Percentiles rank a stretch among this genome's conserved stretches.
Conservation (phyloP, 2,888 invertebrate species). For the Drosophila bunnanda region DNA sequence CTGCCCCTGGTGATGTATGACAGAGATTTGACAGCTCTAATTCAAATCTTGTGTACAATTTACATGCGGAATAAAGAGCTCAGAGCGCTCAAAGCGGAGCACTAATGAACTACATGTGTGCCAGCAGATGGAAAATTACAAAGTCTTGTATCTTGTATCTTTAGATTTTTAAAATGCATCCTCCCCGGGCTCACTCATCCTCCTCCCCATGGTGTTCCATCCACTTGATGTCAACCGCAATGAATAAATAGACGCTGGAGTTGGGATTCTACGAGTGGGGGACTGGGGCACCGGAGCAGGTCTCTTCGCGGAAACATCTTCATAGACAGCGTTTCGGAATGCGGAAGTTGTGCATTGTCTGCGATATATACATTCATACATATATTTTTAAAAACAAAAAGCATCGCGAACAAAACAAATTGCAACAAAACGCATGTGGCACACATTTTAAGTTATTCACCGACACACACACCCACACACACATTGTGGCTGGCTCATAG, state of each 20-base stretch:
- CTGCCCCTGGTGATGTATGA: conserved; percentile 57
- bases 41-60: conserved; percentile 76
- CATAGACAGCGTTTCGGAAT: conserved; percentile 36
- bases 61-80: conserved; percentile 54
- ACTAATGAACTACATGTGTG: conserved; percentile 79
- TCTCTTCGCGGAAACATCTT: conserved; percentile 39
- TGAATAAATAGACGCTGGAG: conserved; percentile 53
- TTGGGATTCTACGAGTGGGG: conserved; percentile 19
- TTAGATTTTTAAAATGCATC: conserved; percentile 53
- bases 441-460: conserved; percentile 62
- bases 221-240: conserved; percentile 68
- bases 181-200: not conserved
- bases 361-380: conserved; percentile 34
- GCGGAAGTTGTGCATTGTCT: conserved; percentile 74
- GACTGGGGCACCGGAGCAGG: conserved; percentile 31
- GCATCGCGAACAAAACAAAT: conserved; percentile 30
- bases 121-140: conserved; percentile 74
- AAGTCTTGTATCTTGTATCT: conserved; percentile 65
- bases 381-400: conserved; percentile 67
- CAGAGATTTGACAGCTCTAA: conserved; percentile 78
- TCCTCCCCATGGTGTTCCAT: conserved; percentile 12
- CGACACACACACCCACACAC: not conserved
- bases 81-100: conserved; percentile 7
- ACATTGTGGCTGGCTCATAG: conserved; percentile 19
- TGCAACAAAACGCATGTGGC: conserved; percentile 67